These are phyloP conservation scores for cat (Felis catus) DNA, from an alignment of 2,113 vertebrate genomes.

Conservation along the genomic window DNA sequence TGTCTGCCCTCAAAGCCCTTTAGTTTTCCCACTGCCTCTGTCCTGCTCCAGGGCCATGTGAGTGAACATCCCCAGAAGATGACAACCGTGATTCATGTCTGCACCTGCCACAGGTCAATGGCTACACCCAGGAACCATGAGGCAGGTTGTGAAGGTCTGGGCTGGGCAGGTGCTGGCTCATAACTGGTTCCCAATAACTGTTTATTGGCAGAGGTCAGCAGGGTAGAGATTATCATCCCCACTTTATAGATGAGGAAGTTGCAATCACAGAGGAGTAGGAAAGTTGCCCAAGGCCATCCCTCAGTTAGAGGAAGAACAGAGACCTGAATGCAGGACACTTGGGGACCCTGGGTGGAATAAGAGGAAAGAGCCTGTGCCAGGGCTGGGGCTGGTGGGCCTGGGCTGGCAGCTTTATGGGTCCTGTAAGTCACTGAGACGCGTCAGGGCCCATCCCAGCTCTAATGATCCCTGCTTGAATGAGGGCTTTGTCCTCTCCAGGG, in stretches of 20 bases:
- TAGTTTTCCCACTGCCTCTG: neutral
- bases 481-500: neutral
- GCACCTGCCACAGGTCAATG: rapidly evolving
- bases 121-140: neutral
- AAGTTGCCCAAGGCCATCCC: constrained; percentile 54
- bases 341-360: neutral
- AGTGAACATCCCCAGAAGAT: neutral
- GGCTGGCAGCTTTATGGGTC: constrained; percentile 34
- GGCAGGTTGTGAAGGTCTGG: neutral
- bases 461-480: neutral
- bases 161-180: neutral
- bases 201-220: constrained; percentile 33
- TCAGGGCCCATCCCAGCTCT: neutral
- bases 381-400: neutral
- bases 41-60: neutral
- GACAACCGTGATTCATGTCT: constrained; percentile 12
- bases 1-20: neutral
- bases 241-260: constrained; percentile 66
- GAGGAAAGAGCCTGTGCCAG: neutral
- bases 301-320: constrained; percentile 52
- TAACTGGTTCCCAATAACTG: neutral
- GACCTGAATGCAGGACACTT: constrained; percentile 20
- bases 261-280: neutral
- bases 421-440: neutral
- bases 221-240: neutral